Evolutionary conservation across 1,140 invertebrate species (phyloP).

Genomic region (Drosophila lowei): DNA sequence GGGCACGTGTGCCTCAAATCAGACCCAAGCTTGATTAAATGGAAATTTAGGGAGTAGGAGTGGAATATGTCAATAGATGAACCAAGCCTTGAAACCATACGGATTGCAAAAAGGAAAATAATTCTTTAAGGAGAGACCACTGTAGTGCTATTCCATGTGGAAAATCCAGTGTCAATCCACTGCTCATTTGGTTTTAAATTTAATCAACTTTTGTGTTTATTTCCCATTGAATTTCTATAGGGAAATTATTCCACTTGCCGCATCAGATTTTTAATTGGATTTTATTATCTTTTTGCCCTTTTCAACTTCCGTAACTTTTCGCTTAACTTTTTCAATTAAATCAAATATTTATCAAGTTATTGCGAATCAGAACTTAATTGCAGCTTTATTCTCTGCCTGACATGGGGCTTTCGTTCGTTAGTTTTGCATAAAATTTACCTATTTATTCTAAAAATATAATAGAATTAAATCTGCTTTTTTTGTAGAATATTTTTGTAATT

Average conservation of each 20-base stretch:
- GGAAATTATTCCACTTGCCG: not conserved
- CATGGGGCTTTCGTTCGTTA: not conserved
- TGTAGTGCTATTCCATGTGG: no score
- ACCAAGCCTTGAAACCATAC: no score
- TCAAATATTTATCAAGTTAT: constrained; percentile 1
- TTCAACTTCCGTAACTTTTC: constrained; percentile 5
- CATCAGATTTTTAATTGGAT: constrained; percentile 25
- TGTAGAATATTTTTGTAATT: constrained; percentile 14
- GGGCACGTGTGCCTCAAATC: no score
- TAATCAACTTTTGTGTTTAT: not conserved
- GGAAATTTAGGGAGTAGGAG: no score
- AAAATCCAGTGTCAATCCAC: not conserved
- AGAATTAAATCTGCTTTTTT: constrained; percentile 1
- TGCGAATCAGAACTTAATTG: no score
- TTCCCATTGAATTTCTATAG: not conserved
- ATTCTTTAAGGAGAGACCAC: no score
- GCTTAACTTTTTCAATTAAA: not conserved
- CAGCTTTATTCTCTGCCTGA: not conserved
- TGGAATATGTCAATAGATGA: no score
- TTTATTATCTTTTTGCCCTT: not conserved
- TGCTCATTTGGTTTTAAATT: not conserved
- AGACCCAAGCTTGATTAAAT: no score
- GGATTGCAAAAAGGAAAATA: no score
- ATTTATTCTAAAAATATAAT: constrained; percentile 10
- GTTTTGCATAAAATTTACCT: not conserved